These are phyloP conservation scores for Euthynnus affinis DNA, from an alignment of 2,797 vertebrate genomes.

Conservation along the genomic window DNA sequence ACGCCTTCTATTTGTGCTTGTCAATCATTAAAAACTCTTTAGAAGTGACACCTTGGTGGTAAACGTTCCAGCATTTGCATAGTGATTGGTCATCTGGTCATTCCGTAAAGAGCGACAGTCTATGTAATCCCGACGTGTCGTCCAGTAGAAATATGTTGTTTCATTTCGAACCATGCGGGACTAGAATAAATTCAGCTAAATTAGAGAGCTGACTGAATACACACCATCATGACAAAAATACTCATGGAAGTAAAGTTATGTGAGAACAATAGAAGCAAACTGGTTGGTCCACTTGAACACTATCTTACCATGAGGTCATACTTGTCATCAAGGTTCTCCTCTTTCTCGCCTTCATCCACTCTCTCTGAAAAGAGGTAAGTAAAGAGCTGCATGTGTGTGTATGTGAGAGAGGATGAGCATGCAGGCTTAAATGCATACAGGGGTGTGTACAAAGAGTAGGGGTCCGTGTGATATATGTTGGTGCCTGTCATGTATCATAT, in stretches of 20 bases:
- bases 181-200: conserved; percentile 71
- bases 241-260: not conserved
- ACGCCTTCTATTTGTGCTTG: not conserved
- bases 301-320: conserved; percentile 89
- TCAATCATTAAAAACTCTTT: not conserved
- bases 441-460: conserved; percentile 8
- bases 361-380: conserved; percentile 71
- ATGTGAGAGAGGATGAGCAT: not conserved
- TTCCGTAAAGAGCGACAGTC: conserved; percentile 83
- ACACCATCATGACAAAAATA: not conserved
- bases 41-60: conserved; percentile 90
- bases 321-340: conserved; percentile 79
- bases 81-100: conserved; percentile 93
- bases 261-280: not conserved
- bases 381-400: conserved; percentile 2
- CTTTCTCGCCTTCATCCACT: conserved; percentile 78
- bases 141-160: conserved; percentile 91
- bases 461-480: conserved; percentile 31
- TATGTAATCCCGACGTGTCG: conserved; percentile 81
- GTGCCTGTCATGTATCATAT: conserved; percentile 46
- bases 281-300: conserved; percentile 1
- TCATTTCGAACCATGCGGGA: conserved; percentile 90
- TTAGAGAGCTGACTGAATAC: not conserved
- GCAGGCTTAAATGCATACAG: conserved; percentile 12
- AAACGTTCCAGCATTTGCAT: conserved; percentile 85